These are phyloP conservation scores for Drymodes brunneopygia DNA, from an alignment of 2,113 vertebrate species.

Conservation along the genomic window DNA sequence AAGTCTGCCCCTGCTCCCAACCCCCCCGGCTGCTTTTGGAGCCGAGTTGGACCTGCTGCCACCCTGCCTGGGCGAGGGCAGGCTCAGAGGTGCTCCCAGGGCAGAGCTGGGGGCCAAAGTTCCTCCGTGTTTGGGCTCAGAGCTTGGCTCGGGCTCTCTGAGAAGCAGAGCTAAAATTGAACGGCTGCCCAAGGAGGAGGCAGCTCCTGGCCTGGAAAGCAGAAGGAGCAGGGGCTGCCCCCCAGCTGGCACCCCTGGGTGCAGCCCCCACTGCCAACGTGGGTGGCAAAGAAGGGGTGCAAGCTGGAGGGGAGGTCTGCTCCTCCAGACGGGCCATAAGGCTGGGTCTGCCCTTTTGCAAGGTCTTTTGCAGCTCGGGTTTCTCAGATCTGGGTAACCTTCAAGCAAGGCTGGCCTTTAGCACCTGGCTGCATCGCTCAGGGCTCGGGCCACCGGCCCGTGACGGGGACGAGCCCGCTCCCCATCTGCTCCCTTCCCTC, in stretches of 20 bases:
- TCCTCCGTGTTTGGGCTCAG: neutral
- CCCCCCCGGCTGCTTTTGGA: rapidly evolving
- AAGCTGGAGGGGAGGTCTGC: neutral
- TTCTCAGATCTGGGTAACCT: neutral
- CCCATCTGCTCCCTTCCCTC: conserved; percentile 31
- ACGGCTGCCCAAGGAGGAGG: neutral
- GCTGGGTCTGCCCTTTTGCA: neutral
- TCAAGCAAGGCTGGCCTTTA: conserved; percentile 18
- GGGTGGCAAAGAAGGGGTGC: neutral
- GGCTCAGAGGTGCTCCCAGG: neutral
- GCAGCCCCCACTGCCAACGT: neutral
- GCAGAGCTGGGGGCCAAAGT: neutral
- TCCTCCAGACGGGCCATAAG: neutral
- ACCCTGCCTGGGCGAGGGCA: neutral
- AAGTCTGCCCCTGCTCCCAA: neutral
- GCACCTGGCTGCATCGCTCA: conserved; percentile 62
- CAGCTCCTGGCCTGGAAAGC: neutral
- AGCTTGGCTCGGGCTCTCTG: neutral
- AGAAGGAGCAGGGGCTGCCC: neutral
- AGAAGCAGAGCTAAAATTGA: neutral
- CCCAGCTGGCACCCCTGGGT: neutral
- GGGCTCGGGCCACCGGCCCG: neutral
- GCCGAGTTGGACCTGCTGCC: rapidly evolving
- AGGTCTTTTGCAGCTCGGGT: neutral
- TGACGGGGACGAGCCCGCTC: neutral